Base-by-base conservation (phyloP, 1,140 invertebrate genomes). In the Drosophila hydei region DNA sequence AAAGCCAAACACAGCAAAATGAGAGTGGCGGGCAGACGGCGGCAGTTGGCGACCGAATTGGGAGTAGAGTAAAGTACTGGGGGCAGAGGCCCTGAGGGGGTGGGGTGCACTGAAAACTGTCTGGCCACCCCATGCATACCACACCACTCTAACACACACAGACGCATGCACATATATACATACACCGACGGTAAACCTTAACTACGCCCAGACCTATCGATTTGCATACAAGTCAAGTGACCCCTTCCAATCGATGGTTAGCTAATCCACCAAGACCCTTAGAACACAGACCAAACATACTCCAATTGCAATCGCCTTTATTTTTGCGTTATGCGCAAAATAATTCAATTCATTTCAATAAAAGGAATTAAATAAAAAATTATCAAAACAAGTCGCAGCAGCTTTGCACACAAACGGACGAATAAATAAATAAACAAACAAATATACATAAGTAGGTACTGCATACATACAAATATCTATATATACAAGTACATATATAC, bases 371-470 rank as follows among this genome's bases (percentile, higher is more conserved):
- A 58, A 56, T 51, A 67, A 75, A 69, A 67, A 76, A 76, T 76
- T 80, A 76, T 77, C 52, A 83, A 87, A 74, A 73, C 83, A 87
- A 87, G 77, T 87, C 68, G 83, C 83, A 81, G 83, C 83, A 81
- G 81, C 77, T 88, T 77, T 69, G 65, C 78, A 87, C 85, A 87
- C 63, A 80, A 72, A 61, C 21, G 40, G 48, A 60, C 63, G 52
- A 67, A 72, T 48, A 72, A 77, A 72, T 48, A 72, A 77, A 78
- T 43, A 74, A 71, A 80, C 72, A 79, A 63, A 76, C 79, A 83
- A 64, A 62, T 56, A 73, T 73, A 75, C 50, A 60, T 61, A 61
- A 51, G 19, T 67, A 61, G 18, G 36, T 33, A 60, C n/a, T 63
- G 51, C 36, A 52, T 52, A 58, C n/a, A 51, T 33, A 69, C 43